A percentile compares a stretch with the other conserved stretches of the same genome.
These are phyloP conservation scores for Sebastiscus albofasciatus DNA, from an alignment of 2,797 vertebrate genomes.

Conservation along the genomic window DNA sequence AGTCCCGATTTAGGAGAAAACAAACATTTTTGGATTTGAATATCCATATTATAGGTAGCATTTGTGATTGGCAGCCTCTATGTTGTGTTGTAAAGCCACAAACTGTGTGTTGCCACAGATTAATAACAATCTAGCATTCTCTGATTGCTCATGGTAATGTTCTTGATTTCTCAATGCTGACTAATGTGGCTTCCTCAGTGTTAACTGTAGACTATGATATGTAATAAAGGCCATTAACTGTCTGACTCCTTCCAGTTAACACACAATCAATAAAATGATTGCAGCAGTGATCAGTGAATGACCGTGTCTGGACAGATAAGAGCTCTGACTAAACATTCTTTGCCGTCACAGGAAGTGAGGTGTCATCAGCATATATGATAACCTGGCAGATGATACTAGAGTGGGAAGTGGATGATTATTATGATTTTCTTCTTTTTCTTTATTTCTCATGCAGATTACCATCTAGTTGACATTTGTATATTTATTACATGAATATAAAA, in stretches of 20 bases:
- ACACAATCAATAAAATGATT: constrained; percentile 16
- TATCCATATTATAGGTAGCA: accelerated
- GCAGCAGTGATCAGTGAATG: not conserved
- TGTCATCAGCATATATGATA: not conserved
- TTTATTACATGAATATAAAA: no score
- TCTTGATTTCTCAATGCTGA: not conserved
- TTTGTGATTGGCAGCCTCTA: not conserved
- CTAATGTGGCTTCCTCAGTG: not conserved
- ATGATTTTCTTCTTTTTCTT: no score
- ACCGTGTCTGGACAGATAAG: constrained; percentile 16
- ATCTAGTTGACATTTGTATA: no score
- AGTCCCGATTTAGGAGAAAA: accelerated
- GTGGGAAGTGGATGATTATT: no score
- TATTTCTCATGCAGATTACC: no score
- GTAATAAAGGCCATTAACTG: constrained; percentile 6
- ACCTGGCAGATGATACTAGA: not conserved
- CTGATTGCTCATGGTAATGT: not conserved
- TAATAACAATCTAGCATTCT: not conserved
- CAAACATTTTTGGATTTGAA: not conserved
- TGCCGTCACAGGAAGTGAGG: constrained; percentile 23
- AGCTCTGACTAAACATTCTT: not conserved
- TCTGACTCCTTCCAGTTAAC: constrained; percentile 2
- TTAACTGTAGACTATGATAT: not conserved
- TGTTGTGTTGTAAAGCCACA: not conserved
- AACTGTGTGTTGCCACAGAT: not conserved